Conservation (phyloP, 92 coral and sea anemone species). For the Actinostola sp. region DNA sequence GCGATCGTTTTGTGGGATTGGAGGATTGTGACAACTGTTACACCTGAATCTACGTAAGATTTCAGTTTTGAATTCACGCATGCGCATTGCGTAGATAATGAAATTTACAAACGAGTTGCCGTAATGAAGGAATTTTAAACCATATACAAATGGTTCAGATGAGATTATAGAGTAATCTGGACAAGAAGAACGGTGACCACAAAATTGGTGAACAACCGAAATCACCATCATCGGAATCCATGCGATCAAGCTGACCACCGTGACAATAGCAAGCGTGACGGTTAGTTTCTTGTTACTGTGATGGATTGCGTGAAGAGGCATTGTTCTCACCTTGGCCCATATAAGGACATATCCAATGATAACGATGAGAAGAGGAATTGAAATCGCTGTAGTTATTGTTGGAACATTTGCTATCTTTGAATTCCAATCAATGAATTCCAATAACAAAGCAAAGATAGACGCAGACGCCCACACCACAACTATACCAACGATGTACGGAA, state of each 20-base stretch:
- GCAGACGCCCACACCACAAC: not conserved
- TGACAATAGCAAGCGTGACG: slow-evolving; percentile 18
- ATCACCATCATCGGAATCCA: slow-evolving; percentile 1
- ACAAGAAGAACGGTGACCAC: not conserved
- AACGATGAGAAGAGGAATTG: not conserved
- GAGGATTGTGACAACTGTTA: no score
- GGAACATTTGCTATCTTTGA: not conserved
- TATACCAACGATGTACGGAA: not conserved
- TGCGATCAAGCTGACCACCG: slow-evolving; percentile 5
- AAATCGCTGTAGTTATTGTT: no score
- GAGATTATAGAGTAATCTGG: not conserved
- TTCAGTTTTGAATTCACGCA: not conserved
- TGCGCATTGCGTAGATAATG: not conserved
- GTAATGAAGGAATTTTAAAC: not conserved
- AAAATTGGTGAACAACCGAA: no score
- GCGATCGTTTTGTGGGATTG: no score
- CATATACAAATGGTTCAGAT: no score
- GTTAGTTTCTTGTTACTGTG: slow-evolving; percentile 6
- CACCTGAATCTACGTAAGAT: not conserved
- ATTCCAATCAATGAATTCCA: not conserved
- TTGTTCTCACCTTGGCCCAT: slow-evolving; percentile 2
- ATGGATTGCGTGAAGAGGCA: slow-evolving; percentile 4
- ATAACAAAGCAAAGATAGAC: not conserved
- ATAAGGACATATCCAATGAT: not conserved
- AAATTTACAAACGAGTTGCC: slow-evolving; percentile 7